Evolutionary conservation across 2,797 vertebrate species (phyloP).

Genomic region (Gallinago nigripennis): DNA sequence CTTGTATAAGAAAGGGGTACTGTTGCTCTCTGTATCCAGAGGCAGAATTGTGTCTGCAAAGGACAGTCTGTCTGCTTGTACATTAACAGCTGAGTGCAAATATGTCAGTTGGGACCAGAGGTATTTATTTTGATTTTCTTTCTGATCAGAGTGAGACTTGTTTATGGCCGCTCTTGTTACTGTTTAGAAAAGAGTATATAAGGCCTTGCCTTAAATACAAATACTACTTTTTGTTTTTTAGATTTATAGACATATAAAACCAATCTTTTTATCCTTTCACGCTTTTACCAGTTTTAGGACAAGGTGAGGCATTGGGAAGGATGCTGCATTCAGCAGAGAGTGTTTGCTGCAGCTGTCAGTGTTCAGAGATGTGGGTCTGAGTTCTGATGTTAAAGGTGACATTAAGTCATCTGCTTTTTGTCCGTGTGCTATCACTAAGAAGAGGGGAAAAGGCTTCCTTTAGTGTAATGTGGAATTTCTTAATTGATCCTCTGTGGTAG

Average conservation of each 20-base stretch:
- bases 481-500: not conserved
- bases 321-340: not conserved
- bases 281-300: not conserved
- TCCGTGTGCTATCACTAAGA: accelerated
- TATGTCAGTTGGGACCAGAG: not conserved
- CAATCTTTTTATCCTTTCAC: not conserved
- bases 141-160: not conserved
- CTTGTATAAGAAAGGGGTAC: not conserved
- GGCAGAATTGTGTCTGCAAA: not conserved
- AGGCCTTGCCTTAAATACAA: not conserved
- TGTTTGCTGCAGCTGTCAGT: not conserved
- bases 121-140: not conserved
- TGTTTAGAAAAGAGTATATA: not conserved
- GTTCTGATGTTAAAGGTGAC: not conserved
- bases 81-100: not conserved
- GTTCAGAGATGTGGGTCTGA: not conserved
- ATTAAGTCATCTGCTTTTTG: not conserved
- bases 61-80: accelerated
- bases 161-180: not conserved
- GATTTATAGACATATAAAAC: not conserved
- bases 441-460: not conserved
- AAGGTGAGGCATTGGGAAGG: accelerated
- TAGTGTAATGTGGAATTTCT: not conserved
- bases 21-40: not conserved
- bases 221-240: not conserved